A percentile compares a stretch with the other conserved stretches of the same genome.
Evolutionary conservation across 2,888 invertebrate genomes (phyloP).

Genomic region (Cantharis lateralis): DNA sequence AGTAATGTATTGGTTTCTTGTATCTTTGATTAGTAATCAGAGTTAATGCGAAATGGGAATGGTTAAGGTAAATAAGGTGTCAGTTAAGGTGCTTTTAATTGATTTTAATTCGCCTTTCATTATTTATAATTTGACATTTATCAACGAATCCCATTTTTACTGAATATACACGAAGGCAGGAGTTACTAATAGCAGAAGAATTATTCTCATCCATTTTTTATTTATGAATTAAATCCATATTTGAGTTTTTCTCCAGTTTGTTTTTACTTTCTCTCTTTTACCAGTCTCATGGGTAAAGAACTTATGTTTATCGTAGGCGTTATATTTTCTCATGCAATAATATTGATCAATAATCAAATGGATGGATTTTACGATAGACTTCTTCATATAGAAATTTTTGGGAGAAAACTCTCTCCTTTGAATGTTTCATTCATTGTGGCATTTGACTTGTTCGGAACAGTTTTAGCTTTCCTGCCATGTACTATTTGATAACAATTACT

Average conservation of each 20-base stretch:
- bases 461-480: neutral
- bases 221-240: neutral
- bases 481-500: neutral
- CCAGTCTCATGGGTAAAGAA: neutral
- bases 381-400: neutral
- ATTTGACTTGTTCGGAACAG: neutral
- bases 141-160: neutral
- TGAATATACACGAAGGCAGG: neutral
- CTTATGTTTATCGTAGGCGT: neutral
- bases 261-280: neutral
- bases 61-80: neutral
- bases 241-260: neutral
- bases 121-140: neutral
- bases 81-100: neutral
- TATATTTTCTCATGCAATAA: neutral
- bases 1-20: conserved; percentile 2
- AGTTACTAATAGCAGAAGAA: neutral
- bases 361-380: neutral
- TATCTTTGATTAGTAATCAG: conserved; percentile 1
- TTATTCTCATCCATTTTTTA: neutral
- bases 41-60: neutral
- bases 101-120: neutral
- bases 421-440: too few species aligned
- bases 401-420: neutral
- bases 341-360: neutral